These are phyloP conservation scores for Tineola bisselliella DNA, from an alignment of 2,888 invertebrate species.

Conservation along the genomic window DNA sequence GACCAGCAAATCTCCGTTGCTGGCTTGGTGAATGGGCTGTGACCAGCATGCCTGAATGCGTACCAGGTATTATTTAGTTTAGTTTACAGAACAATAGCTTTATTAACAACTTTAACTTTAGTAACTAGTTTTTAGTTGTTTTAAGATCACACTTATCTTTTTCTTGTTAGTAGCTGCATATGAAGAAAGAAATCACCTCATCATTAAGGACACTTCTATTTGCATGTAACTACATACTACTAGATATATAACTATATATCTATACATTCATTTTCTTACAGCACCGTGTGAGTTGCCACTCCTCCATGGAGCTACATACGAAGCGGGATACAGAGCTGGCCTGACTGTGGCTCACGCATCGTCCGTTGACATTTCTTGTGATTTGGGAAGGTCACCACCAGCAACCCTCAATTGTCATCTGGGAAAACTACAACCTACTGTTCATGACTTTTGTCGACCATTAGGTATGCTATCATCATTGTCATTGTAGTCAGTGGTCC, in stretches of 20 bases:
- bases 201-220: too few species aligned
- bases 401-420: slow-evolving; percentile 72
- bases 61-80: slow-evolving; percentile 63
- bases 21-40: slow-evolving; percentile 87
- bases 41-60: slow-evolving; percentile 78
- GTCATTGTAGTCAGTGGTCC: too few species aligned
- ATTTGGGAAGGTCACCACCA: slow-evolving; percentile 60
- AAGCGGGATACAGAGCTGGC: slow-evolving; percentile 80
- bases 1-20: slow-evolving; percentile 77
- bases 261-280: slow-evolving; percentile 29
- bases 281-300: slow-evolving; percentile 77
- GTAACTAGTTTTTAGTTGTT: too few species aligned
- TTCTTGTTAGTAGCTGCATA: too few species aligned
- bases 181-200: too few species aligned
- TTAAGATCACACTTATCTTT: too few species aligned
- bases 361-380: slow-evolving; percentile 78
- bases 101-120: too few species aligned
- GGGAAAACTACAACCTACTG: slow-evolving; percentile 71
- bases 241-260: too few species aligned
- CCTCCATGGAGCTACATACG: slow-evolving; percentile 75
- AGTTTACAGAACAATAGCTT: slow-evolving; percentile 27
- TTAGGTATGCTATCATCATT: slow-evolving; percentile 29
- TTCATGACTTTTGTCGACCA: slow-evolving; percentile 61
- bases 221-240: too few species aligned
- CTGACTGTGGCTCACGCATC: slow-evolving; percentile 85